phyloP scores from a whole-genome alignment of 2,888 invertebrate genomes.

The Acanthosepion esculentum region DNA sequence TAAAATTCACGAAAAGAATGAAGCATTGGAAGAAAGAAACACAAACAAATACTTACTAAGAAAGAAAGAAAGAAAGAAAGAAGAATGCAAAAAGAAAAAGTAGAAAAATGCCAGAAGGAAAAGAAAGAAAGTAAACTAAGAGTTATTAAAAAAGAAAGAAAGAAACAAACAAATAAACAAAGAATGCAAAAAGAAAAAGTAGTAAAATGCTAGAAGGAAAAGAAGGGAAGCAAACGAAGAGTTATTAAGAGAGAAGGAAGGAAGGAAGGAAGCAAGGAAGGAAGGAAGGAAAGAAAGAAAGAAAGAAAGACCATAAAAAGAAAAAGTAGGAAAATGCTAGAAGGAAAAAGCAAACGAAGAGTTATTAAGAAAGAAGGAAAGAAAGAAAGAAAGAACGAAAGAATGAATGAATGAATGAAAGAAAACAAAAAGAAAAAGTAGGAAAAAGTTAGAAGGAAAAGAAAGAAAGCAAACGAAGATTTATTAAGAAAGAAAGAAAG shows the following conservation, averaged over 20 bases:
- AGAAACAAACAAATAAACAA: no score
- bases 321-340: no score
- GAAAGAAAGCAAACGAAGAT: background rate
- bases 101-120: background rate
- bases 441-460: background rate
- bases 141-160: background rate
- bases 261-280: no score
- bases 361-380: background rate
- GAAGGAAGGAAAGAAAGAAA: background rate
- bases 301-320: no score
- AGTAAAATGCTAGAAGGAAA: background rate
- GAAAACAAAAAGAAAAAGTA: rapidly evolving
- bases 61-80: background rate
- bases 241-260: background rate
- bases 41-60: background rate
- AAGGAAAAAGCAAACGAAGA: no score
- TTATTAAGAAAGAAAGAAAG: background rate
- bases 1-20: no score
- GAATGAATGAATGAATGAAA: background rate
- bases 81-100: background rate
- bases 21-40: no score
- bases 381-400: background rate
- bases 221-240: background rate
- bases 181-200: background rate
- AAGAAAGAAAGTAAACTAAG: no score